Base-by-base conservation (phyloP, 1,140 invertebrate species). In the Paramacrobiotus metropolitanus region DNA sequence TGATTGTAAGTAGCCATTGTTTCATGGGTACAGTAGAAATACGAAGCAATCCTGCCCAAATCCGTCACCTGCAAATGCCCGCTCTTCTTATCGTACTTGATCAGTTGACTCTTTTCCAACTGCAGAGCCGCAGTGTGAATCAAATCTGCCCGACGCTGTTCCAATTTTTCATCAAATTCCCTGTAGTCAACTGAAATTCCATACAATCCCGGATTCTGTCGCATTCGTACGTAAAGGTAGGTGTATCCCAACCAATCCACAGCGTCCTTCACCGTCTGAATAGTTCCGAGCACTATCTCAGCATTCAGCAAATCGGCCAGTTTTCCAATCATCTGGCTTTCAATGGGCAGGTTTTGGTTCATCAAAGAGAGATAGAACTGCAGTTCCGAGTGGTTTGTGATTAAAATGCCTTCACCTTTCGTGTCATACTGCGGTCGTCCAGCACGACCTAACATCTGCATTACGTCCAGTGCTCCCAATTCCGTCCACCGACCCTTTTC, bases 401-500 rank as follows among this genome's bases (percentile, higher is more conserved):
- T 94, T 20, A 99, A 79, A 66, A 99, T 97, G 69, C 94, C 95
- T 76, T 96, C 90, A 64, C 95, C 95, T 74, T 95, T 93, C 0
- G 87, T 92, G 68, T 99, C 94, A 74, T 97, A 98, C 73, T 98
- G 94, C 2, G 94, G 94, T 59, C 95, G 79, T 67, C 95, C 95
- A 60, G 95, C 94, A 69, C 95, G 76, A 65, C 95, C 93, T 68
- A 97, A 76, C 93, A 97, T 97, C 74, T 81, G 93, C 62, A 98
- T 77, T 4, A 98, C 90, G 78, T 98, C 94, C 29, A 98, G 74
- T 31, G 92, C 89, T 59, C 92, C 89, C 28, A 99, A 73, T 75
- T 99, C 95, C 1, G 88, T 86, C 95, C 95, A 99, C 64, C 90
- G 78, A 21, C 95, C 95, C 73, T 96, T 95, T 71, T 98, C 94